Base-by-base conservation (phyloP, 2,113 vertebrate species). In the Anthoscopus minutus region DNA sequence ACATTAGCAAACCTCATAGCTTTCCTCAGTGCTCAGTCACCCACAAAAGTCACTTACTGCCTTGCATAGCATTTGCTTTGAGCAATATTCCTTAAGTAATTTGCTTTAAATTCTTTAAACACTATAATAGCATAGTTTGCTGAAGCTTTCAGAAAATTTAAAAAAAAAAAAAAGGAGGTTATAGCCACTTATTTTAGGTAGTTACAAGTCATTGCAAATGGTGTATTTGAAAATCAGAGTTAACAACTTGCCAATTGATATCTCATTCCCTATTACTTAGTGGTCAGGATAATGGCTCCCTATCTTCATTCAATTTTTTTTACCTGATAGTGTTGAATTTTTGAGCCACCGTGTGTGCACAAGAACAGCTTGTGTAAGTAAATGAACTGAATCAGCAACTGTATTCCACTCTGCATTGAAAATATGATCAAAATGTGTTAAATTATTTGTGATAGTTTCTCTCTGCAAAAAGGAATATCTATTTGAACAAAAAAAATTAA, bases 331-430 rank as follows among this genome's bases (percentile, higher is more conserved):
- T 37, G 54, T 30, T 87, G 91, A 53, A 90, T 91, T 93, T 96
- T 96, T 89, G 78, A 89, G 53, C 77, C 94, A 83, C 61, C 54
- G n/a, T 62, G 38, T 89, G 79, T 96, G 58, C 86, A 73, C 62
- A 87, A 84, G 86, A 94, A 92, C 86, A 88, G 96, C 95, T 96
- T 96, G 54, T 91, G 62, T 89, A 96, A 89, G 91, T 80, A 94
- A 97, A 97, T 96, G 96, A 96, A 93, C 92, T 93, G 19, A 95
- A 66, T 91, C 94, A 92, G 81, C 78, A 95, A 89, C 66, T 66
- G 86, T 87, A 97, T 95, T 93, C 92, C 81, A 73, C 77, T 82
- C 92, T 92, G 78, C 73, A 89, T n/a, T 88, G 84, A 88, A 96
- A 95, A 93, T 76, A 94, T 83, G 67, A 89, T 94, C 84, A 94